Evolutionary conservation across 2,888 invertebrate genomes (phyloP).

Genomic region (Strigamia crassipes): DNA sequence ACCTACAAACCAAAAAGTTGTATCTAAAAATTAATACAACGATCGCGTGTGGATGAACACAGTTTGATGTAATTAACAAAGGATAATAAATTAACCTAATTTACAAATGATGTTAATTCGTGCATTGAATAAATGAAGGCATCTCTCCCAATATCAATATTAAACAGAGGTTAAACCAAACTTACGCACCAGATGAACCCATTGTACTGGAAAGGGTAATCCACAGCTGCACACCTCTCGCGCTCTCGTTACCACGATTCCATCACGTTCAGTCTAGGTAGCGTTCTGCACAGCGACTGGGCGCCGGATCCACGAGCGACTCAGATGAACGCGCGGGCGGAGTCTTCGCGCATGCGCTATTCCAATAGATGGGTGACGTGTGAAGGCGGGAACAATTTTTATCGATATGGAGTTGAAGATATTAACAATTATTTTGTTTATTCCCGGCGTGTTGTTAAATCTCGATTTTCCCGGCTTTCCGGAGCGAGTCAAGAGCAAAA

Average conservation of each 20-base stretch:
- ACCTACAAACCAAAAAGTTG: background rate
- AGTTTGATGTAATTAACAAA: background rate
- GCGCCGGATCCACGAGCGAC: conserved; percentile 14
- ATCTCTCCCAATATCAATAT: background rate
- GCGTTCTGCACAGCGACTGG: conserved; percentile 28
- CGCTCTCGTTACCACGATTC: background rate
- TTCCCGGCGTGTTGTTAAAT: too few relatives aligned
- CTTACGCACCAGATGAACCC: conserved; percentile 21
- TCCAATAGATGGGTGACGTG: background rate
- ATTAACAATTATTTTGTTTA: too few relatives aligned
- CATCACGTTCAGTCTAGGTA: conserved; percentile 4
- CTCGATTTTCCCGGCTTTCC: too few relatives aligned
- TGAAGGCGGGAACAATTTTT: background rate
- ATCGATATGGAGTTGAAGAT: too few relatives aligned
- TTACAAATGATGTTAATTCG: background rate
- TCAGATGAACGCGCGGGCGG: conserved; percentile 34
- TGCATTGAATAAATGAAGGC: conserved; percentile 1
- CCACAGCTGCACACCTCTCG: background rate
- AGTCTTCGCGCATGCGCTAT: background rate
- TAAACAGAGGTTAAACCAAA: conserved; percentile 1
- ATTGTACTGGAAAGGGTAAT: conserved; percentile 6
- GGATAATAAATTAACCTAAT: background rate
- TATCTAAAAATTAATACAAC: background rate
- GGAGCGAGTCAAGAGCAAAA: too few relatives aligned
- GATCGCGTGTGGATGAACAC: background rate